Base-by-base conservation (phyloP, 2,113 vertebrate genomes). In the Lepisosteus osseus region DNA sequence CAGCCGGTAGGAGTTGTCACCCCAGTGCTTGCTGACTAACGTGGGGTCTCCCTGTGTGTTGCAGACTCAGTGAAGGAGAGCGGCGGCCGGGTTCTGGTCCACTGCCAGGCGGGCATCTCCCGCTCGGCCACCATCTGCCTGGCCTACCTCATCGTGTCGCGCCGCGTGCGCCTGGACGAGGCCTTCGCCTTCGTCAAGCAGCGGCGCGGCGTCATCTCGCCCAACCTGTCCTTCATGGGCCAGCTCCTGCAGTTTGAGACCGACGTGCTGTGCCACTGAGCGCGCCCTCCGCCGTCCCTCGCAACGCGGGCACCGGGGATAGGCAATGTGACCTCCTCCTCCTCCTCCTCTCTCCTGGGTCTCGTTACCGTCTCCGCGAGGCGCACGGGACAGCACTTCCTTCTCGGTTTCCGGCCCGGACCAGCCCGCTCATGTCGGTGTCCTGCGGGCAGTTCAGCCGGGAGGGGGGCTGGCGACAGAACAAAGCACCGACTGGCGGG, bases 171-270 rank as follows among this genome's bases (percentile, higher is more conserved):
- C 40, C 86, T 93, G 69, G 83, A 92, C 0, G 92, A 92, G 75
- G 92, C 92, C 62, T 92, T 92, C 3, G 89, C 91, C 78, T 93
- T 93, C 12, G 89, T 93, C 44, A 92, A 92, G 83, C 85, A 84
- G 63, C 81, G 91, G 0, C 84, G 91, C 5, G 83, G 85, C 1
- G 86, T 92, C 76, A 92, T 93, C 74, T 92, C 92, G 1, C 92
- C 92, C 14, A 93, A 93, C 76, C 79, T 93, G 75, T 84, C 83
- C 61, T 93, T 92, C 79, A 92, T 92, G 92, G 91, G 92, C 1
- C 92, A 93, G 77, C 83, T 93, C 72, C 80, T 92, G 70, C 92
- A 92, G 87, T 92, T 93, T 59, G 92, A 93, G 79, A 90, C 88
- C 0, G 88, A 92, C 11, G 86, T 92, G 3, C 83, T 91, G 56